phyloP scores from a whole-genome alignment of 2,113 vertebrate species.

The Tyto alba region DNA sequence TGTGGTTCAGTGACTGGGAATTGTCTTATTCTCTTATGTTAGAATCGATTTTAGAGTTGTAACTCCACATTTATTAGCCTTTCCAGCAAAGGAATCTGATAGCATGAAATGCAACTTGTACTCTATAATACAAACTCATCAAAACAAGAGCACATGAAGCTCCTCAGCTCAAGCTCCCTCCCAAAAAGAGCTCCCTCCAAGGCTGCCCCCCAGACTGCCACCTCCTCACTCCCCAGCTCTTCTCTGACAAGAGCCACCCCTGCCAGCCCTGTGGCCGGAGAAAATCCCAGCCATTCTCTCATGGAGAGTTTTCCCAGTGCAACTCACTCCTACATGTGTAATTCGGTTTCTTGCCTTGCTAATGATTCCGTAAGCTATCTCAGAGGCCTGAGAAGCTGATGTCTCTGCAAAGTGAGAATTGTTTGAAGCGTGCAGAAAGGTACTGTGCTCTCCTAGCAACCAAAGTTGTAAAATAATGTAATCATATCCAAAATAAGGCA shows the following conservation, averaged over 20 bases:
- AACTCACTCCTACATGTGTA: background rate
- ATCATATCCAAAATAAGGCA: constrained; percentile 34
- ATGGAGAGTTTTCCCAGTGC: background rate
- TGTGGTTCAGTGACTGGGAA: background rate
- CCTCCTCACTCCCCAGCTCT: background rate
- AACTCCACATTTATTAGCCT: background rate
- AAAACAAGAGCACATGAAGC: background rate
- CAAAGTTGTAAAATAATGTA: constrained; percentile 60
- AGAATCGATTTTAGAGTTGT: background rate
- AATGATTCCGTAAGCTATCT: background rate
- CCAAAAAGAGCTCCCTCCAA: background rate
- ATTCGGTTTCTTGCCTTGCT: background rate
- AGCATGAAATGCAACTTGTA: background rate
- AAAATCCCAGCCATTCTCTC: background rate
- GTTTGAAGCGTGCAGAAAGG: background rate
- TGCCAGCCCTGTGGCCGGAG: background rate
- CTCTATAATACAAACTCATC: background rate
- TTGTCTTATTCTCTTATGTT: background rate
- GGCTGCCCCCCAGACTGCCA: background rate
- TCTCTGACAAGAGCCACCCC: background rate
- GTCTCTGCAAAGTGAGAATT: constrained; percentile 25
- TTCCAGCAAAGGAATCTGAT: background rate
- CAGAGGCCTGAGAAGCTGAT: constrained; percentile 3
- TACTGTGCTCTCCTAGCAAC: constrained; percentile 47
- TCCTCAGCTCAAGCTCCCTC: background rate